Evolutionary conservation across 2,797 vertebrate species (phyloP).

Genomic region (Chromobotia macracanthus): DNA sequence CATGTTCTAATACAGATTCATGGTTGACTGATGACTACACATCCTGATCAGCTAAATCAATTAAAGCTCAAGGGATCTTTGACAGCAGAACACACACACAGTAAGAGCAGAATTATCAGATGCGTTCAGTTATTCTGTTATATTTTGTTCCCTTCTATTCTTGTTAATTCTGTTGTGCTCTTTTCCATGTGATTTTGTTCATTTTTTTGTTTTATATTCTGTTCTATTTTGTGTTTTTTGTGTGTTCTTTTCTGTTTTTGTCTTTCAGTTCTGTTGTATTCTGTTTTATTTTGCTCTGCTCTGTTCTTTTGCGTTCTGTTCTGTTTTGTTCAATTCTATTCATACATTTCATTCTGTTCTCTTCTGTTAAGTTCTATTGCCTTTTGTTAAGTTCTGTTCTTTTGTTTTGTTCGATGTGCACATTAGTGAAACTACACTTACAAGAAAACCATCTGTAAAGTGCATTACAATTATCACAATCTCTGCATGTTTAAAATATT

Average conservation of each 20-base stretch:
- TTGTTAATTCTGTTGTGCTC: neutral
- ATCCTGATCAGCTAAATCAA: conserved; percentile 19
- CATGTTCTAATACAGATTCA: conserved; percentile 32
- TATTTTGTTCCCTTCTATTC: neutral
- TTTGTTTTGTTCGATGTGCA: neutral
- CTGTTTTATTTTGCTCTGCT: neutral
- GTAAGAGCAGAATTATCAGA: too few species aligned
- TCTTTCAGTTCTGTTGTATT: neutral
- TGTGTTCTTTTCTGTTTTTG: neutral
- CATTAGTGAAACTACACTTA: neutral
- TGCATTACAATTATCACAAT: neutral
- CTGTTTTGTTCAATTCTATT: neutral
- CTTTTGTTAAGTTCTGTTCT: neutral
- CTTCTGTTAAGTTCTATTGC: neutral
- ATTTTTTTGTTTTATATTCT: neutral
- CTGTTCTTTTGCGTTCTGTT: neutral
- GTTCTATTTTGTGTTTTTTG: neutral
- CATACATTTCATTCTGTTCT: neutral
- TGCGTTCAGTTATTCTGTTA: neutral
- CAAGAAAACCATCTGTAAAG: neutral
- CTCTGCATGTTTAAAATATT: neutral
- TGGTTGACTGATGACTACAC: conserved; percentile 21
- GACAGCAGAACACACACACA: neutral
- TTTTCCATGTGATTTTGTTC: neutral
- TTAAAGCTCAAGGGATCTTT: neutral